Percentiles rank a stretch among this genome's conserved stretches.
Conservation (phyloP, 2,888 invertebrate genomes). For the Labia minor region DNA sequence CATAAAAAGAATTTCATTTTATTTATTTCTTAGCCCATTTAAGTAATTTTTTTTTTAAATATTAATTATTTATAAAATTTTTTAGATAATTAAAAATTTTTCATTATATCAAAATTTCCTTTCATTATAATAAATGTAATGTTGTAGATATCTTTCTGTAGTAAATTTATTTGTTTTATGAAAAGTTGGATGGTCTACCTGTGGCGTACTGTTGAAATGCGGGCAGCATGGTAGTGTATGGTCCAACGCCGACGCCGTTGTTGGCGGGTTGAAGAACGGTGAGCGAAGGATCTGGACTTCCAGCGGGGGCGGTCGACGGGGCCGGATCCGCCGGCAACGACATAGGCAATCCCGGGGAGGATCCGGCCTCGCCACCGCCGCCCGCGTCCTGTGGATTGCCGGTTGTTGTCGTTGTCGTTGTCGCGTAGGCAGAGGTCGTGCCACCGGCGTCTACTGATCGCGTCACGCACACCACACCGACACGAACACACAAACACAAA, state of each 20-base stretch:
- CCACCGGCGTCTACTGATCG: slow-evolving; percentile 23
- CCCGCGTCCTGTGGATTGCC: slow-evolving; percentile 27
- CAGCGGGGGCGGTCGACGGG: slow-evolving; percentile 29
- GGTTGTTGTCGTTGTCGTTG: slow-evolving; percentile 26
- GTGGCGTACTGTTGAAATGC: slow-evolving; percentile 58
- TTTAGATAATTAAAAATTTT: no score
- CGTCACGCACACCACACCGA: neutral
- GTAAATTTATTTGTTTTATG: no score
- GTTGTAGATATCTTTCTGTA: no score
- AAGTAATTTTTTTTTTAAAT: no score
- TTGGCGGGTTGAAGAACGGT: slow-evolving; percentile 50
- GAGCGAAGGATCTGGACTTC: slow-evolving; percentile 37
- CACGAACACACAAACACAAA: slow-evolving; percentile 26
- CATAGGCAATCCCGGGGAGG: slow-evolving; percentile 41
- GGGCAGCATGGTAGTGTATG: slow-evolving; percentile 53
- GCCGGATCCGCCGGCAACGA: slow-evolving; percentile 38
- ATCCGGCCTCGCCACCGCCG: slow-evolving; percentile 38
- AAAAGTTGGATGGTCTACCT: no score
- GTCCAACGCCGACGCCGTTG: slow-evolving; percentile 36
- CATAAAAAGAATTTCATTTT: no score
- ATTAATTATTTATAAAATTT: no score
- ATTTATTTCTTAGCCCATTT: no score
- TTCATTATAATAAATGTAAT: no score
- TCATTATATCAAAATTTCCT: no score
- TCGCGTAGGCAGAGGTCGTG: slow-evolving; percentile 33